These are phyloP conservation scores for Zosterops pallidus DNA, from an alignment of 2,113 vertebrate species.

Conservation along the genomic window DNA sequence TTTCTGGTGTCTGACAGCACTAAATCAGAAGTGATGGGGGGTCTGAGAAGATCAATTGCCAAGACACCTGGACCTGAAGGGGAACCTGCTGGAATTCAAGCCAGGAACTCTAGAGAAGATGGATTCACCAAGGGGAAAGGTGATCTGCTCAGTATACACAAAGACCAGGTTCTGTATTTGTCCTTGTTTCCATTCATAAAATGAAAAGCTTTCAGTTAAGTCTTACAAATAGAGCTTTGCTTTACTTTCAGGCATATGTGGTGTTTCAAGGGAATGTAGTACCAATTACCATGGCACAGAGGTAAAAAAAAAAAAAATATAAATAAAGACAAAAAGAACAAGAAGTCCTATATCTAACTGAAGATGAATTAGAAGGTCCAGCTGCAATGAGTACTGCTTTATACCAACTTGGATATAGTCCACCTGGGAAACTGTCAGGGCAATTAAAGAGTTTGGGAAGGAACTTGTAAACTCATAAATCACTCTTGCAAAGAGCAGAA, in stretches of 20 bases:
- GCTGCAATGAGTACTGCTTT: constrained; percentile 2
- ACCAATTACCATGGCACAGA: neutral
- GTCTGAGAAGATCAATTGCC: neutral
- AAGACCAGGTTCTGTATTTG: neutral
- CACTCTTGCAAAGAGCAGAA: constrained; percentile 17
- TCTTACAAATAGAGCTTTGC: neutral
- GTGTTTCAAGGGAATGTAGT: neutral
- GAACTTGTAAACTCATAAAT: constrained; percentile 53
- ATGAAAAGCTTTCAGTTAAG: neutral
- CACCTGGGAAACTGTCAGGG: neutral
- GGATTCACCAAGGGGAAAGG: neutral
- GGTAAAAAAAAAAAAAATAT: neutral
- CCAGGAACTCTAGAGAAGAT: neutral
- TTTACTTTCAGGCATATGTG: neutral
- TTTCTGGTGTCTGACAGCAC: neutral
- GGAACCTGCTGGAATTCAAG: neutral
- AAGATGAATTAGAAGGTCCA: neutral
- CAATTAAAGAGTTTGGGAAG: constrained; percentile 26
- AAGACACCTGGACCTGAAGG: neutral
- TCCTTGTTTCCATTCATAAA: neutral
- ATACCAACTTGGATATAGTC: constrained; percentile 1
- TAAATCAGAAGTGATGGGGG: neutral
- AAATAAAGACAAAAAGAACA: constrained; percentile 26
- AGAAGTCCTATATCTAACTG: neutral
- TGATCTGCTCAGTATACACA: neutral